phyloP scores from a whole-genome alignment of 2,113 vertebrate species.

The Scalopus aquaticus region DNA sequence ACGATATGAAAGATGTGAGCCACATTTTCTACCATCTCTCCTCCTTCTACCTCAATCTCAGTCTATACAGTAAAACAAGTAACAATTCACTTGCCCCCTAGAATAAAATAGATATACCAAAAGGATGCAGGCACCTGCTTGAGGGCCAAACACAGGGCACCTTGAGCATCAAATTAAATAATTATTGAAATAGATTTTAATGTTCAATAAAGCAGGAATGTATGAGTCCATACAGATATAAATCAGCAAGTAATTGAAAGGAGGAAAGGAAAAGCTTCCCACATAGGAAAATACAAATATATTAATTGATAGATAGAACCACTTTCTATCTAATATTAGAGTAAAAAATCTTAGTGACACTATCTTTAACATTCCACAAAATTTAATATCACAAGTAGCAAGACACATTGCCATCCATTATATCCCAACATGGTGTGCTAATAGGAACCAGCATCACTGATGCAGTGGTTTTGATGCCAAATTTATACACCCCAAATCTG shows the following conservation, averaged over 20 bases:
- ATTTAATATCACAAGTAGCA: background rate
- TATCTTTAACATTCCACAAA: background rate
- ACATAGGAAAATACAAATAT: background rate
- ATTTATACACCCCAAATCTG: background rate
- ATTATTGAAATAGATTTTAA: background rate
- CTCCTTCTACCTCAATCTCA: background rate
- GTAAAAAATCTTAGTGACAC: background rate
- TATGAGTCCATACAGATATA: background rate
- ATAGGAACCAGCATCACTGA: rapidly evolving
- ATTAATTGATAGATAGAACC: background rate
- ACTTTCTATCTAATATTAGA: background rate
- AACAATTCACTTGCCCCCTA: background rate
- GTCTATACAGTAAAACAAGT: background rate
- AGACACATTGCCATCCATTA: background rate
- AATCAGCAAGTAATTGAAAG: background rate
- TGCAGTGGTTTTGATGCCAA: background rate
- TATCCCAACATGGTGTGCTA: rapidly evolving
- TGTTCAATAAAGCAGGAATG: background rate
- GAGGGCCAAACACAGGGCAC: background rate
- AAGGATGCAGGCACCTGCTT: background rate
- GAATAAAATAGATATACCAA: background rate
- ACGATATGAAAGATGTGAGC: background rate
- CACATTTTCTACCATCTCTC: background rate
- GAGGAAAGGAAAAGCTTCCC: background rate
- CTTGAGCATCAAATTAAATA: background rate